Percentiles rank a stretch among this genome's conserved stretches.
phyloP scores from a whole-genome alignment of 2,113 vertebrate genomes.

The Lipophrys pholis region DNA sequence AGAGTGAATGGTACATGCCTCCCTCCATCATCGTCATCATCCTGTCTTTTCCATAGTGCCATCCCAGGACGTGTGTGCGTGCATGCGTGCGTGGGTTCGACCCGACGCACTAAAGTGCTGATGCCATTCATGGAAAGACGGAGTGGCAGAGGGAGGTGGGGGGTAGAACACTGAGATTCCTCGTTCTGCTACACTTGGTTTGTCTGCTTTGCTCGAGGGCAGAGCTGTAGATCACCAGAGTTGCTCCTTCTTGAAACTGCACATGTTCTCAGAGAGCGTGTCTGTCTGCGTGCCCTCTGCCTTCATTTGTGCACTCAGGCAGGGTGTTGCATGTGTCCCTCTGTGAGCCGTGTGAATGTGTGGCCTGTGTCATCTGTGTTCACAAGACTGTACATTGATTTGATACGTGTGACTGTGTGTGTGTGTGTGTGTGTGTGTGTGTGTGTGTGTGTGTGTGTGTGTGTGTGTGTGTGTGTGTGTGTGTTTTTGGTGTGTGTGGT shows the following conservation, averaged over 20 bases:
- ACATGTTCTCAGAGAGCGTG: conserved; percentile 6
- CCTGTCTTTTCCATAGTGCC: conserved; percentile 19
- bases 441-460: background rate
- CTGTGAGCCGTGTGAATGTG: conserved; percentile 30
- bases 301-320: conserved; percentile 47
- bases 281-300: conserved; percentile 1
- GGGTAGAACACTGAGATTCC: conserved; percentile 38
- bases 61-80: conserved; percentile 1
- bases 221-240: conserved; percentile 50
- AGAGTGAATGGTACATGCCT: conserved; percentile 37
- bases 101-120: conserved; percentile 31
- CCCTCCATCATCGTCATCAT: background rate
- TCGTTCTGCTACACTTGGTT: conserved; percentile 63
- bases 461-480: no score
- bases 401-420: conserved; percentile 19
- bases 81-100: conserved; percentile 10
- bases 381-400: conserved; percentile 33
- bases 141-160: background rate
- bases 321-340: conserved; percentile 15
- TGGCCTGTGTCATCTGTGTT: conserved; percentile 36
- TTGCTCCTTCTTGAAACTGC: conserved; percentile 32
- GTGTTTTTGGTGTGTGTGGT: background rate
- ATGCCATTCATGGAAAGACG: conserved; percentile 62
- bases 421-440: no score
- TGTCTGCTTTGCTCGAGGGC: conserved; percentile 47